Conservation (phyloP, 2,888 invertebrate genomes). For the Liodrosophila aerea region DNA sequence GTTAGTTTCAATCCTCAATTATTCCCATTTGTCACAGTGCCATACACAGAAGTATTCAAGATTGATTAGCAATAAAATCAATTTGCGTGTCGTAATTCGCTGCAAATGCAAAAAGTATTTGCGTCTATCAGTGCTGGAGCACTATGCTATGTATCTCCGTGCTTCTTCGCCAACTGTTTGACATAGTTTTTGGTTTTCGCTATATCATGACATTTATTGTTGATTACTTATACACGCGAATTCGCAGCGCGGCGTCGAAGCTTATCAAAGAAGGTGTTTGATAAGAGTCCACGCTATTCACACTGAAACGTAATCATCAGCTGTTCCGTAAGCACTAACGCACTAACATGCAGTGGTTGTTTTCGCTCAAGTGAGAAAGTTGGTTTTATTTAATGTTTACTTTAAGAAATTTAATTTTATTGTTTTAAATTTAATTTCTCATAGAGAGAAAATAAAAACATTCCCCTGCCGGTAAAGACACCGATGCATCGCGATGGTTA, state of each 20-base stretch:
- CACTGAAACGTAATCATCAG: conserved; percentile 28
- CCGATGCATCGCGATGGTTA: too few relatives aligned
- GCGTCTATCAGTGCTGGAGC: conserved; percentile 45
- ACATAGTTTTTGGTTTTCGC: conserved; percentile 56
- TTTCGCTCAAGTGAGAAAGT: too few relatives aligned
- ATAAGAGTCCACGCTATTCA: conserved; percentile 44
- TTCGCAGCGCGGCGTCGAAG: conserved; percentile 31
- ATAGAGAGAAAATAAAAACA: too few relatives aligned
- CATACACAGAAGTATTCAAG: background rate
- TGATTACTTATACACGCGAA: conserved; percentile 57
- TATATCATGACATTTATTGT: conserved; percentile 69
- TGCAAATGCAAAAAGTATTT: conserved; percentile 41
- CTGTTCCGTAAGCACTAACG: conserved; percentile 17
- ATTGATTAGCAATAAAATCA: conserved; percentile 50
- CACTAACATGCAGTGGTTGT: background rate
- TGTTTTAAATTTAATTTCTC: too few relatives aligned
- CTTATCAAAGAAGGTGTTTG: conserved; percentile 44
- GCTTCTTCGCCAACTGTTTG: conserved; percentile 62
- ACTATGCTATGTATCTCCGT: conserved; percentile 33
- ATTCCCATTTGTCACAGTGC: conserved; percentile 4
- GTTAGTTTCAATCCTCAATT: conserved; percentile 2
- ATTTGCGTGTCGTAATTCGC: conserved; percentile 66
- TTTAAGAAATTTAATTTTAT: too few relatives aligned
- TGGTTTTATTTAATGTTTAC: too few relatives aligned
- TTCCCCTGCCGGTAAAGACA: too few relatives aligned